A percentile compares a stretch with the other conserved stretches of the same genome.
phyloP scores from a whole-genome alignment of 2,113 vertebrate species.

The sheep (Ovis aries) region DNA sequence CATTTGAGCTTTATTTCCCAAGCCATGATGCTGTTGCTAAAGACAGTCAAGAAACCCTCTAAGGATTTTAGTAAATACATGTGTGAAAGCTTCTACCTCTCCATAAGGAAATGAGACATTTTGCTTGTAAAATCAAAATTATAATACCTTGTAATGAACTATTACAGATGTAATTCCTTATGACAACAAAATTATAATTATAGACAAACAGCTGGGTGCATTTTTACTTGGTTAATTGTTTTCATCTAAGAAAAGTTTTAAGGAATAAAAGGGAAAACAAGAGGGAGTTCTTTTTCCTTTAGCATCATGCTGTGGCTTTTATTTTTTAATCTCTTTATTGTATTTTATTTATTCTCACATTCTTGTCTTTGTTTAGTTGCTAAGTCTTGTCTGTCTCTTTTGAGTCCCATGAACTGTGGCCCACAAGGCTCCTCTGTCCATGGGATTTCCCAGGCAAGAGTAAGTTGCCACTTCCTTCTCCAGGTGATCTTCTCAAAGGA shows the following conservation, averaged over 20 bases:
- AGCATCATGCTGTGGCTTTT: not conserved
- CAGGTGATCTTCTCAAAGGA: not conserved
- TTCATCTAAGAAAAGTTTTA: not conserved
- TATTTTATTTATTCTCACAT: not conserved
- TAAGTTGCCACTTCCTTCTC: not conserved
- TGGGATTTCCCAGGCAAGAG: not conserved
- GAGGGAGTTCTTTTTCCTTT: not conserved
- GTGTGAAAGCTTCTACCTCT: not conserved
- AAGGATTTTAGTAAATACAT: not conserved
- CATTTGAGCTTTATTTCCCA: slow-evolving; percentile 9
- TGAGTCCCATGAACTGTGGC: not conserved
- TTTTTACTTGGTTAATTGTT: not conserved
- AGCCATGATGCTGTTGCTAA: not conserved
- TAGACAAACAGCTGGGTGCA: slow-evolving; percentile 25
- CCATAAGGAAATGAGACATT: not conserved
- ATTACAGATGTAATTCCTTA: slow-evolving; percentile 47
- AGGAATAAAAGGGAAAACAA: not conserved
- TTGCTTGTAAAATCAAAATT: slow-evolving; percentile 48
- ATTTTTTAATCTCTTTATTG: not conserved
- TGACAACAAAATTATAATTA: slow-evolving; percentile 44
- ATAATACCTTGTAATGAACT: slow-evolving; percentile 36
- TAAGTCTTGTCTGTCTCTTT: not conserved
- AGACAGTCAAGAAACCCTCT: not conserved
- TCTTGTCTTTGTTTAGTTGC: not conserved
- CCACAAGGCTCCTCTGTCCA: not conserved